Base-by-base conservation (phyloP, 2,113 vertebrate genomes). In the Gadus chalcogrammus region DNA sequence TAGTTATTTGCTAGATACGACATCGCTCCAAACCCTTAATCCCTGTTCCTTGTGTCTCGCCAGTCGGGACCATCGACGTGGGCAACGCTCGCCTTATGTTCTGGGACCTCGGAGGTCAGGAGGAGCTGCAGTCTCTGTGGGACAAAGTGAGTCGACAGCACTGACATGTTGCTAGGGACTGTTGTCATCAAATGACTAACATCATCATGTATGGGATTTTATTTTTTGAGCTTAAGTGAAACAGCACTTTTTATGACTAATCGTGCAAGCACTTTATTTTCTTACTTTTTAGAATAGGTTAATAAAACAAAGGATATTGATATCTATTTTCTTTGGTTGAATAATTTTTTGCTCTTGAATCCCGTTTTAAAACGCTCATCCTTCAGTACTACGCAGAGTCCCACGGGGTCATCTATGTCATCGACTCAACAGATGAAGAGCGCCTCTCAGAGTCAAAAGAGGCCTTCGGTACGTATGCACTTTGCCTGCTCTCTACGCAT, bases 51-150 rank as follows among this genome's bases (percentile, higher is more conserved):
- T 4, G 28, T 22, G 18, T 18, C 55, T 59, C 70, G 17, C 12
- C 78, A 99, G 97, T 99, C 76, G 97, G 97, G 31, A 99, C 97
- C 1, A 99, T 99, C 22, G 96, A 97, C 42, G 92, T 99, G 61
- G 96, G 95, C n/a, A 97, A 96, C 75, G 92, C 95, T 55, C 94
- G 97, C 9, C 93, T 99, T 0, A 97, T 99, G 97, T 99, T 99
- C 86, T 99, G 97, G 97, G 97, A 99, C 84, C 92, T 99, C 1
- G 97, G 97, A 0, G 97, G 97, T 3, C 97, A 99, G 80, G 96
- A 99, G 1, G 97, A 99, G 53, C 91, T 99, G 0, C 97, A 99
- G 86, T 94, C 97, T 12, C 87, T 99, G 15, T 99, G 97, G 97
- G 97, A 99, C 84, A 99, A 99, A 95, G 97, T 99, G 70, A 85